Base-by-base conservation (phyloP, 2,113 vertebrate species). In the Acanthochromis polyacanthus region DNA sequence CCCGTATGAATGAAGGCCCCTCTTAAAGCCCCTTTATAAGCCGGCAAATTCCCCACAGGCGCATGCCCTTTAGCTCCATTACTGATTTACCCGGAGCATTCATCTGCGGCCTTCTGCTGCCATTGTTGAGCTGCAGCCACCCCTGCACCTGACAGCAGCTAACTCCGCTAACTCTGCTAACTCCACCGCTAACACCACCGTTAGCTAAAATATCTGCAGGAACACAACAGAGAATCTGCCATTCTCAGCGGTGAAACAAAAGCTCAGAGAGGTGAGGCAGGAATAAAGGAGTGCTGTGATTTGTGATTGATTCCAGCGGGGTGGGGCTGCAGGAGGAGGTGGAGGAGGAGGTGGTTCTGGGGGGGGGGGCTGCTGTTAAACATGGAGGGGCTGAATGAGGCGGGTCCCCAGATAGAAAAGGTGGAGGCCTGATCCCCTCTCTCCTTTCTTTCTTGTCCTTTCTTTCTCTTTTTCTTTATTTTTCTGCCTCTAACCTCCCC, bases 1-100 rank as follows among this genome's bases (percentile, higher is more conserved):
- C 95, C 95, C 95, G 90, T 89, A 96, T 97, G 97, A 97, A 97
- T 97, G 95, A 94, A 94, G 93, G 93, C 93, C 78, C 73, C 90
- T 96, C 94, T 97, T 96, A 96, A 96, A 95, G 96, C 94, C 90
- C 95, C 95, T 96, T 96, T 96, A 95, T 93, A 96, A 94, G 95
- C 93, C 88, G 91, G 90, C 95, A 96, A 96, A 97, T 96, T 96
- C 97, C 97, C 96, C 96, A 95, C 96, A 97, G 97, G 96, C 97
- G 95, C 94, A 95, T 97, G 96, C 93, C 96, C 96, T 97, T 98
- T 97, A 97, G 96, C 96, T 98, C 97, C 95, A 96, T 98, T 97
- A 98, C 97, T 98, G 96, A 98, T 97, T 97, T 95, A 97, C 96
- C 94, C 96, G 89, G 89, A 96, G 96, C 96, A 96, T 97, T 97